Base-by-base conservation (phyloP, 2,113 vertebrate genomes). In the Empidonax alnorum region DNA sequence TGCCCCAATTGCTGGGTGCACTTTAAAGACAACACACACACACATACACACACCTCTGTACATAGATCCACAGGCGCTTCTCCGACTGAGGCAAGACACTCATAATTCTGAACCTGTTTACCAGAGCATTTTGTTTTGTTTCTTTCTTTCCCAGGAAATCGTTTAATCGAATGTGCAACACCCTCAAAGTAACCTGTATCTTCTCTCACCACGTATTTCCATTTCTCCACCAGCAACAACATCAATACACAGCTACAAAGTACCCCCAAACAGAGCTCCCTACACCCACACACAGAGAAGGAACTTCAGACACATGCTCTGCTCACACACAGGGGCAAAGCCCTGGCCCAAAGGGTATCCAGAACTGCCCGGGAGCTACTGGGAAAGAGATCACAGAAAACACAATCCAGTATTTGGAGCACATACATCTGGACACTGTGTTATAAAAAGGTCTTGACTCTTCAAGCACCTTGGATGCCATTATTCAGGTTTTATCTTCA, bases 51-150 rank as follows among this genome's bases (percentile, higher is more conserved):
- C 27, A 14, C 5, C 4, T 0, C 1, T 3, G 6, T 9, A 22
- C 7, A 16, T 1, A 25, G 31, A 50, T 77, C 71, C 65, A 46
- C 16, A 50, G n/a, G 55, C 37, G 27, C 28, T 84, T 75, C 56
- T 80, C 71, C 52, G 52, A 59, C 12, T 58, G 65, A 81, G 28
- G 35, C 59, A 84, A 88, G 71, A 59, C 41, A 75, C 28, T 52
- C 24, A 39, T 69, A 24, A 89, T 86, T 66, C 79, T 91, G 87
- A 95, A 78, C 67, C 44, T 66, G n/a, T 76, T 94, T 68, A 84
- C 37, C 86, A 76, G 18, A 79, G 4, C 19, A 42, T 83, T 96
- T 96, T 84, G 73, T 59, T 80, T 68, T 47, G 30, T 52, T 37
- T 46, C 67, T 80, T 95, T 56, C 75, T 85, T 55, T 67, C 89